Base-by-base conservation (phyloP, 2,113 vertebrate genomes). In the Phoxinus phoxinus region DNA sequence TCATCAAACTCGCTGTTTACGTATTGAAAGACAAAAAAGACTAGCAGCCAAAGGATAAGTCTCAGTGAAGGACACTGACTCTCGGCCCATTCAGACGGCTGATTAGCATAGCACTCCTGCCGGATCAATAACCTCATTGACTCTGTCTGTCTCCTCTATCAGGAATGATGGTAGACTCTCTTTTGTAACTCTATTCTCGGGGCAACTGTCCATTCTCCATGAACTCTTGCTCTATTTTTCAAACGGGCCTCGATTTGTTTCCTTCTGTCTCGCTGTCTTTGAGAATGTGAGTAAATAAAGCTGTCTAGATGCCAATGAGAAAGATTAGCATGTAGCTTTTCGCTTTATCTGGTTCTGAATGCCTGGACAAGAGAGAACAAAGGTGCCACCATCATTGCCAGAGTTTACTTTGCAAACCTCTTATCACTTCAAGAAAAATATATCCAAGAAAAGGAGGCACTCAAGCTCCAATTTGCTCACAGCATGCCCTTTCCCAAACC, bases 111-210 rank as follows among this genome's bases (percentile, higher is more conserved):
- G 88, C 76, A 87, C 85, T 85, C 89, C 78, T 76, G 67, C 21
- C 84, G 87, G 90, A 94, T 95, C 94, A 91, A 94, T 93, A 93
- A 86, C 67, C 86, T 90, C 91, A 93, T 90, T 88, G 91, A 93
- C 89, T 86, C 78, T 67, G 88, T 93, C 91, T 90, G 90, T 92
- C 91, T 92, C 88, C 89, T 90, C 90, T 89, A 91, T 90, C 90
- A 92, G 88, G 86, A 94, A 87, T 91, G 90, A 94, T 91, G 89
- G 90, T 84, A 76, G 75, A 73, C 89, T 90, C 65, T 41, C 88
- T 37, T 84, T 88, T 90, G 85, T 87, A 71, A 88, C 91, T 90
- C 87, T 84, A 92, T 83, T 90, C 91, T 91, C 90, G 92, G 91
- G 88, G 90, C 87, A 92, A 94, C 90, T 89, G 90, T 88, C 90